Evolutionary conservation across 1,140 invertebrate genomes (phyloP).

Genomic region (Pseudomyrmex cubaensis): DNA sequence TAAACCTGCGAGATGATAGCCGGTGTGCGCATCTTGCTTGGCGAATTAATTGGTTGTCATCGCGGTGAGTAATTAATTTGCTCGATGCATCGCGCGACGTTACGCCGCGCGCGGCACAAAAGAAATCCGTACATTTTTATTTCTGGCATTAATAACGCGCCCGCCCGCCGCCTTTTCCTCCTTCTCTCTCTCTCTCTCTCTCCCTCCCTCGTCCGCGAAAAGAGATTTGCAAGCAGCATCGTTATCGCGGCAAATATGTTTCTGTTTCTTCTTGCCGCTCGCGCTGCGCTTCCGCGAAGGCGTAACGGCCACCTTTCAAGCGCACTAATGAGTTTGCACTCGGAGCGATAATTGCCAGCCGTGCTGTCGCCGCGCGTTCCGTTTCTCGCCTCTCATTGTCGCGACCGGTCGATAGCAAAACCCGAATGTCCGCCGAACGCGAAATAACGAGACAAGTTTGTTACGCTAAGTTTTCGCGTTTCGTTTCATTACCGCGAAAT

Average conservation of each 20-base stretch:
- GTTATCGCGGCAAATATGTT: constrained; percentile 71
- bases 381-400: constrained; percentile 48
- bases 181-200: neutral
- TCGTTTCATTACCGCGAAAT: constrained; percentile 10
- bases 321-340: constrained; percentile 78
- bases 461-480: constrained; percentile 1
- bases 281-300: constrained; percentile 64
- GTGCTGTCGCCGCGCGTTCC: constrained; percentile 15
- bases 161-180: too few species aligned
- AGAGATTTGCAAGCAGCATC: constrained; percentile 57
- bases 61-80: constrained; percentile 33
- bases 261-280: constrained; percentile 68
- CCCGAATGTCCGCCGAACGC: neutral
- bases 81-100: neutral
- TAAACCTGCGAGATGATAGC: constrained; percentile 7
- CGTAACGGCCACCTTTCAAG: constrained; percentile 73
- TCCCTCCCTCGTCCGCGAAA: too few species aligned
- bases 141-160: constrained; percentile 46
- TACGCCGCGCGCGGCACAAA: constrained; percentile 15
- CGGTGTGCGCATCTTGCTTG: constrained; percentile 20
- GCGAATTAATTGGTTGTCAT: constrained; percentile 56
- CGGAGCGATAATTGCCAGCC: constrained; percentile 74
- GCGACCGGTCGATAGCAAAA: constrained; percentile 56
- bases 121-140: constrained; percentile 47
- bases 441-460: constrained; percentile 30